Evolutionary conservation across 2,888 invertebrate species (phyloP).

Genomic region (Schizotus pectinicornis): DNA sequence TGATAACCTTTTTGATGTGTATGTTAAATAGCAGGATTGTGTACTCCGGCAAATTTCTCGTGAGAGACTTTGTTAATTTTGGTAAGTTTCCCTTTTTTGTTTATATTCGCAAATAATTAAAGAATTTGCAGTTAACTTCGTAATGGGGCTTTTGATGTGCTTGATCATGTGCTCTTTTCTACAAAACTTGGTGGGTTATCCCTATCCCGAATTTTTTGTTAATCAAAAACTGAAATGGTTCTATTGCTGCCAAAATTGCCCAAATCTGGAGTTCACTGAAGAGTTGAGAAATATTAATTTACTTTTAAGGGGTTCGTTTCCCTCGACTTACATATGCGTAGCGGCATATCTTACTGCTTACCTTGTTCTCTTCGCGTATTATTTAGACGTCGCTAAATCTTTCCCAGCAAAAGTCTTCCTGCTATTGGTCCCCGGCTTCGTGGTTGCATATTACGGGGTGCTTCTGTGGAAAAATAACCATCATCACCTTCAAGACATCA

Average conservation of each 20-base stretch:
- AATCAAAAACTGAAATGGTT: constrained; percentile 1
- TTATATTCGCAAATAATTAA: too few species aligned
- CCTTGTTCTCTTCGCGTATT: neutral
- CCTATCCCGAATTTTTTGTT: constrained; percentile 6
- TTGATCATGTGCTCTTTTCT: constrained; percentile 3
- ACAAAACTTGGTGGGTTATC: constrained; percentile 9
- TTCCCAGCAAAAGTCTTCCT: constrained; percentile 5
- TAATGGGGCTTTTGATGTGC: constrained; percentile 5
- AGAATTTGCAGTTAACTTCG: constrained; percentile 9
- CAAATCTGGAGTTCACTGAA: neutral
- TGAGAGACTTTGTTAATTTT: too few species aligned
- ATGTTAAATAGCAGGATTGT: too few species aligned
- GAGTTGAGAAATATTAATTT: neutral
- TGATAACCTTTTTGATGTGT: too few species aligned
- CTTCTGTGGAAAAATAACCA: constrained; percentile 12
- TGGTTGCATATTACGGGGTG: neutral
- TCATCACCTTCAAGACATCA: constrained; percentile 15
- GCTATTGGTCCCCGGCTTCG: constrained; percentile 4
- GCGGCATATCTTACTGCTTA: constrained; percentile 1
- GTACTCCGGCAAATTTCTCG: too few species aligned
- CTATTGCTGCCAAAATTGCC: constrained; percentile 9
- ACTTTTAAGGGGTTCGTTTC: constrained; percentile 11
- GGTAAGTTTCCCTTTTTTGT: too few species aligned
- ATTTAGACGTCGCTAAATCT: constrained; percentile 1
- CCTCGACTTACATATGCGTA: constrained; percentile 5